Evolutionary conservation across 2,888 invertebrate genomes (phyloP).

Genomic region (Deroplatys truncata): DNA sequence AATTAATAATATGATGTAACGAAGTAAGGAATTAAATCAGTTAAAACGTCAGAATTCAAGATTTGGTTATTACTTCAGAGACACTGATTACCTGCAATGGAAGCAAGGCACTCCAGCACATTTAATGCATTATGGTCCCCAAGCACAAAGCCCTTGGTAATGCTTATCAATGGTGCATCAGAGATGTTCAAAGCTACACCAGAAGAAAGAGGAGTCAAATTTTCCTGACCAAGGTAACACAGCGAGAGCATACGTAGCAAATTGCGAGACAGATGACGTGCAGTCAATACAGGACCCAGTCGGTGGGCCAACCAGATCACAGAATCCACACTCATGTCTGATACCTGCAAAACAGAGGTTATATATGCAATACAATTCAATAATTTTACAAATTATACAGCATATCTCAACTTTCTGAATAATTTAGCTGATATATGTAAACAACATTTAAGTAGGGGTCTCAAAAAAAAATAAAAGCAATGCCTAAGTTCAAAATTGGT

Average conservation of each 20-base stretch:
- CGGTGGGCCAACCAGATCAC: constrained; percentile 89
- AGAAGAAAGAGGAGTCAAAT: constrained; percentile 45
- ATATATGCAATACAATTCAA: neutral
- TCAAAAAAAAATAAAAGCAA: too few species aligned
- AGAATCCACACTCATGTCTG: constrained; percentile 84
- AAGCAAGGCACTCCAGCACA: constrained; percentile 86
- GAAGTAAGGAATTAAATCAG: too few species aligned
- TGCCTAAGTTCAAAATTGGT: too few species aligned
- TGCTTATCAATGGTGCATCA: constrained; percentile 49
- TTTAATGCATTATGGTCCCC: constrained; percentile 80
- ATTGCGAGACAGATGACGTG: constrained; percentile 85
- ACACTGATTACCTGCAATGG: constrained; percentile 65
- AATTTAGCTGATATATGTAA: too few species aligned
- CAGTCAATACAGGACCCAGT: constrained; percentile 89
- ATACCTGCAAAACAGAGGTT: constrained; percentile 36
- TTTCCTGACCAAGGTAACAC: constrained; percentile 85
- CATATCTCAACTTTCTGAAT: too few species aligned
- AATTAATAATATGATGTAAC: too few species aligned
- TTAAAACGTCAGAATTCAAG: too few species aligned
- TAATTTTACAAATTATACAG: neutral
- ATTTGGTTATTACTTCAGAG: too few species aligned
- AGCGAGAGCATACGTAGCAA: constrained; percentile 89
- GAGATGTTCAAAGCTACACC: constrained; percentile 13
- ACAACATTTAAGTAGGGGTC: too few species aligned
- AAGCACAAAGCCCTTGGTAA: constrained; percentile 60